These are phyloP conservation scores for Laspeyria flexula DNA, from an alignment of 2,888 invertebrate species.

Conservation along the genomic window DNA sequence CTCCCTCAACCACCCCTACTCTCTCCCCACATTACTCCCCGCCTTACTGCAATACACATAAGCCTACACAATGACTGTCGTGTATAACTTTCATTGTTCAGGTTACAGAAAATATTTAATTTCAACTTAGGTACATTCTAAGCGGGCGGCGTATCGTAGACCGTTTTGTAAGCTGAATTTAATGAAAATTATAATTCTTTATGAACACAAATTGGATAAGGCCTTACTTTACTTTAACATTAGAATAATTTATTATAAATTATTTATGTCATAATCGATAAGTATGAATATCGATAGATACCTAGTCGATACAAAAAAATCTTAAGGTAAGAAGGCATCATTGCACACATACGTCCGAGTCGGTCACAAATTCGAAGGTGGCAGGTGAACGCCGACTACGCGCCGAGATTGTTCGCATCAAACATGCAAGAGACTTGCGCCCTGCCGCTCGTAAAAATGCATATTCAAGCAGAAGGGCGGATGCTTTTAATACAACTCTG, in stretches of 20 bases:
- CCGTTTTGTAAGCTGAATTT: too few relatives aligned
- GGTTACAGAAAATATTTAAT: constrained; percentile 48
- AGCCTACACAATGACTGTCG: constrained; percentile 70
- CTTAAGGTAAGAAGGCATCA: too few relatives aligned
- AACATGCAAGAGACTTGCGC: constrained; percentile 74
- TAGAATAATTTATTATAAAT: not conserved
- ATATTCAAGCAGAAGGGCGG: constrained; percentile 79
- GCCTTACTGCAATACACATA: constrained; percentile 68
- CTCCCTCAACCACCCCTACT: constrained; percentile 60
- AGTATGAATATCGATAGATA: too few relatives aligned
- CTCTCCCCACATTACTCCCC: constrained; percentile 54
- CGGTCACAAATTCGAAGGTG: constrained; percentile 50
- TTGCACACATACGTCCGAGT: too few relatives aligned
- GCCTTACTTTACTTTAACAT: too few relatives aligned
- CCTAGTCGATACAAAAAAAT: too few relatives aligned
- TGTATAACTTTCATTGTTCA: constrained; percentile 59
- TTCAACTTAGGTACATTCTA: constrained; percentile 18
- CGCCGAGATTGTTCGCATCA: constrained; percentile 80
- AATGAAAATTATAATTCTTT: too few relatives aligned
- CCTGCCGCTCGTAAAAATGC: constrained; percentile 82
- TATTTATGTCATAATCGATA: too few relatives aligned
- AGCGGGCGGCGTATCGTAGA: not conserved
- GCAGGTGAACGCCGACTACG: constrained; percentile 13
- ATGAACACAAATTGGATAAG: too few relatives aligned
- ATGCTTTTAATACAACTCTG: constrained; percentile 78